Evolutionary conservation across 2,797 vertebrate species (phyloP).

Genomic region (Mus caroli): DNA sequence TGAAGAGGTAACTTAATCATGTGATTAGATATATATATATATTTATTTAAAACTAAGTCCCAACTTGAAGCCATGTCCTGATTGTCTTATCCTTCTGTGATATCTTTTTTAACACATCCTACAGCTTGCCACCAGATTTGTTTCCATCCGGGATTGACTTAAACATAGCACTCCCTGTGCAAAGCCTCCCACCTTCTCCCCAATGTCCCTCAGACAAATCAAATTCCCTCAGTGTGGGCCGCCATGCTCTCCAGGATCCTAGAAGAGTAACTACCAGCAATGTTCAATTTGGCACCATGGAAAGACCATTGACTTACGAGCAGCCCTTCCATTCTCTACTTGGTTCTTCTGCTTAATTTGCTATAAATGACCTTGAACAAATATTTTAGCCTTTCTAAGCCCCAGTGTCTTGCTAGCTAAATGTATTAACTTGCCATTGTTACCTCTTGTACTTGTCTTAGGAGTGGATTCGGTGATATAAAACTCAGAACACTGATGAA

Average conservation of each 20-base stretch:
- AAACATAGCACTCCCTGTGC: neutral
- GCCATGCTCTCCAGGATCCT: neutral
- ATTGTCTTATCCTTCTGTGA: neutral
- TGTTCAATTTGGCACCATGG: neutral
- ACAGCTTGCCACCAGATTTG: neutral
- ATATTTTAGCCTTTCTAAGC: neutral
- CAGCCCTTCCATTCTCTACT: neutral
- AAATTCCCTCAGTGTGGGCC: neutral
- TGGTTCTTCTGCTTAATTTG: neutral
- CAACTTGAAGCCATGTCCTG: neutral
- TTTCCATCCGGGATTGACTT: neutral
- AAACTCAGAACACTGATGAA: neutral
- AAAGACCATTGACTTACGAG: neutral
- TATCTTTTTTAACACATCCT: constrained; percentile 20
- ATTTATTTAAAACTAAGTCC: neutral
- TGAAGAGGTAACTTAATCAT: neutral
- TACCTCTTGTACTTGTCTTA: neutral
- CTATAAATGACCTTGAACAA: neutral
- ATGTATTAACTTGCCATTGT: neutral
- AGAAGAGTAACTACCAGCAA: neutral
- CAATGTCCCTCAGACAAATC: neutral
- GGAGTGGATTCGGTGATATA: neutral
- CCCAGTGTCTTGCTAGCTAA: neutral
- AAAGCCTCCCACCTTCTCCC: neutral
- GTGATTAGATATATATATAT: neutral